Evolutionary conservation across 2,113 vertebrate species (phyloP).

Genomic region (Glaucomys volans): DNA sequence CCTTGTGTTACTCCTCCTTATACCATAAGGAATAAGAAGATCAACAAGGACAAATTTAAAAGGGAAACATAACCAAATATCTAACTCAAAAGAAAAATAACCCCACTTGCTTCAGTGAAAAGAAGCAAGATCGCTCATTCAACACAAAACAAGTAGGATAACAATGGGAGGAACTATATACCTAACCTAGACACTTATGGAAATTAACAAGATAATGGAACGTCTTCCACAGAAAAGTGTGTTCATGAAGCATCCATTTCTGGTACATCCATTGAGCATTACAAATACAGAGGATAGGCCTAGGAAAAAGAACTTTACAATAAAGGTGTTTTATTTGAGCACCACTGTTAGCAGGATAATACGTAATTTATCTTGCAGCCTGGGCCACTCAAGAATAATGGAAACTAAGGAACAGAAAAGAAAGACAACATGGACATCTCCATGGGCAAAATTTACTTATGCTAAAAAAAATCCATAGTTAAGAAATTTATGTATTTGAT

Average conservation of each 20-base stretch:
- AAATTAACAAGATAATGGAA: constrained; percentile 56
- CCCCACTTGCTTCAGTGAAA: neutral
- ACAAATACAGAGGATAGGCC: neutral
- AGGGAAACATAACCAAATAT: neutral
- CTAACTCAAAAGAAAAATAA: neutral
- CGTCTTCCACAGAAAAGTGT: neutral
- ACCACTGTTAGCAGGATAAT: neutral
- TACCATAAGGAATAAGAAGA: neutral
- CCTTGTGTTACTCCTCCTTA: neutral
- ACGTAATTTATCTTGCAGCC: neutral
- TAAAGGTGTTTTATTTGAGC: neutral
- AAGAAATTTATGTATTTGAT: neutral
- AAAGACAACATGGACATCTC: neutral
- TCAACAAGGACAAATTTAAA: neutral
- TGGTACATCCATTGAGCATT: neutral
- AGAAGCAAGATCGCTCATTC: neutral
- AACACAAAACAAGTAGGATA: neutral
- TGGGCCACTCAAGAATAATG: neutral
- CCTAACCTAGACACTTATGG: neutral
- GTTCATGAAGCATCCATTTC: neutral
- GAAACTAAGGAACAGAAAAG: neutral
- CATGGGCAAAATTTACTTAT: neutral
- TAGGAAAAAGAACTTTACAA: neutral
- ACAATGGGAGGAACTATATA: neutral
- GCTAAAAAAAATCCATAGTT: neutral